Evolutionary conservation across 2,888 invertebrate species (phyloP), one percentile per base, ranked within the genome.

Genomic region (Caenorhabditis wallacei): DNA sequence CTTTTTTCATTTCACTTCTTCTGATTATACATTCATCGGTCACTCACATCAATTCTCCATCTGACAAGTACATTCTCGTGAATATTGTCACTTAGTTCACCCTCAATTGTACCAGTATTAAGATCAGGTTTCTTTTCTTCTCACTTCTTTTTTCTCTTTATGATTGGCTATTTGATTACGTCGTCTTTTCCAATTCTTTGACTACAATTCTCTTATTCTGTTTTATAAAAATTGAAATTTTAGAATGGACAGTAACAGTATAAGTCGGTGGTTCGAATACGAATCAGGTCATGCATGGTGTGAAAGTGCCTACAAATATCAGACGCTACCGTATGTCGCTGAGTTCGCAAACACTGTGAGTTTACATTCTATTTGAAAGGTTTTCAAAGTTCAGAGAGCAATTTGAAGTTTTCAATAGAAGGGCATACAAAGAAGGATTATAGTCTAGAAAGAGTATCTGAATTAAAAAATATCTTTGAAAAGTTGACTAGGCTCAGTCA

Each of bases 251-350:
- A 61, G 53, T 2, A 51, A 59, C 5, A 69, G 76, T 10, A 66
- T 76, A 53, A 53, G 53, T 35, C 59, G 64, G 48, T 90, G 89
- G 89, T 89, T 90, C 74, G 89, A 90, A 66, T 90, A 90, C 76
- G 90, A 90, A 71, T 84, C 85, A 11, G 90, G 90, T 2, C 89
- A 89, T 74, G 88, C 90, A 10, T 90, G 90, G 90, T 89, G 90
- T 82, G 90, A 90, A 59, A 87, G 87, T 54, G 90, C 90, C 26
- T 89, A 91, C 88, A 91, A 91, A 76, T 91, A 91, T 82, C 88
- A 90, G 75, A 90, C 88, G 7, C 78, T 89, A 24, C 87, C 90
- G 5, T 86, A 88, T 59, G 89, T 91, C n/a, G 89, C 89, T 16
- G 90, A 90, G 64, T 90, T 89, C 57, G 90, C 90, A 30, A 90